phyloP scores from a whole-genome alignment of 2,888 invertebrate species.

The Esperia sulphurella region DNA sequence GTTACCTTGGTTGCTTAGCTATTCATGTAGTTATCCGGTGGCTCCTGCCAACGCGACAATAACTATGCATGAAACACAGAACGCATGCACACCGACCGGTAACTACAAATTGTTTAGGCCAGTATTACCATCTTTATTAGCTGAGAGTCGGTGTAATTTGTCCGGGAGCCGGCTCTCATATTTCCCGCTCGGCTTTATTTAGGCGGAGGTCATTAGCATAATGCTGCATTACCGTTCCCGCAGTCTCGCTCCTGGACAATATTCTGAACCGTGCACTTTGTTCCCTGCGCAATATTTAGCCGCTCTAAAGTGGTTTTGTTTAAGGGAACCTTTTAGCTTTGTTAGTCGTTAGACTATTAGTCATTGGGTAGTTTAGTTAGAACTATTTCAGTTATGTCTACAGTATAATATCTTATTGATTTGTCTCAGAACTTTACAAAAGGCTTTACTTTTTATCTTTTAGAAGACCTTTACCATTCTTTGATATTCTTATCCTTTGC shows the following conservation, averaged over 20 bases:
- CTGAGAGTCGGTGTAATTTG: slow-evolving; percentile 53
- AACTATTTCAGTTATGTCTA: too few species aligned
- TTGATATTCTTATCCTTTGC: too few species aligned
- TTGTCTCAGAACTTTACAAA: too few species aligned
- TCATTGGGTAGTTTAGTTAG: too few species aligned
- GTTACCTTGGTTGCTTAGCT: too few species aligned
- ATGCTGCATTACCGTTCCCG: slow-evolving; percentile 50
- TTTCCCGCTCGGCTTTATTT: slow-evolving; percentile 60
- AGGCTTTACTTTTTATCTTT: too few species aligned
- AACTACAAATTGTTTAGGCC: slow-evolving; percentile 48
- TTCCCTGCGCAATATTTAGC: slow-evolving; percentile 7
- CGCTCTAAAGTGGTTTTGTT: not conserved
- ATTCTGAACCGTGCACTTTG: slow-evolving; percentile 19
- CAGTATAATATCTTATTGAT: too few species aligned
- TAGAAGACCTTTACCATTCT: too few species aligned
- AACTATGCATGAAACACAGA: slow-evolving; percentile 30
- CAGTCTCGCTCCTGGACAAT: slow-evolving; percentile 24
- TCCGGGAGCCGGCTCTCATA: slow-evolving; percentile 55
- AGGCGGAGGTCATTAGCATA: slow-evolving; percentile 58
- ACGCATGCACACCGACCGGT: slow-evolving; percentile 22
- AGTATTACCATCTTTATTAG: slow-evolving; percentile 66
- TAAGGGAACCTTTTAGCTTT: not conserved
- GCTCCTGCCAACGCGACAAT: slow-evolving; percentile 9
- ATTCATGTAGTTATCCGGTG: not conserved
- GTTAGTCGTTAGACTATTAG: too few species aligned